Evolutionary conservation across 2,888 invertebrate species (phyloP).

Genomic region (Drosophila rubida): DNA sequence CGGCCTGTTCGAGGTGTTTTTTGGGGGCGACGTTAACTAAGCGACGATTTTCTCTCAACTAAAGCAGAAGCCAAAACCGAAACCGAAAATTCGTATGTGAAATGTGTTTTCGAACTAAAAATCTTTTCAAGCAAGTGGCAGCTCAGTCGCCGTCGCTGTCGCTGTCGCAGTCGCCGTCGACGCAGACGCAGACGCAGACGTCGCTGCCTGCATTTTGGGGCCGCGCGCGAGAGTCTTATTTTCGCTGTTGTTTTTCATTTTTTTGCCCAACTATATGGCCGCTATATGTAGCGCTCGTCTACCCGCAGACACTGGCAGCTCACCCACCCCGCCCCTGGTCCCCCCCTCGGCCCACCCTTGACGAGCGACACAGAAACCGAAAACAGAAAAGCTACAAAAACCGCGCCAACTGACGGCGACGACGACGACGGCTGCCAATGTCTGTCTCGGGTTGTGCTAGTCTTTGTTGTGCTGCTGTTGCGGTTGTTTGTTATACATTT

Average conservation of each 20-base stretch:
- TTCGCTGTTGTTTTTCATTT: constrained; percentile 6
- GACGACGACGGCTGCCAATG: constrained; percentile 63
- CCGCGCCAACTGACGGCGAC: constrained; percentile 31
- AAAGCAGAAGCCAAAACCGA: constrained; percentile 82
- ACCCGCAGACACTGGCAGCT: constrained; percentile 38
- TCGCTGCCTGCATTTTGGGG: constrained; percentile 63
- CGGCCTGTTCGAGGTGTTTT: constrained; percentile 45
- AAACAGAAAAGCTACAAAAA: constrained; percentile 35
- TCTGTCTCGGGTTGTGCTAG: constrained; percentile 50
- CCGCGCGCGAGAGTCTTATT: constrained; percentile 51
- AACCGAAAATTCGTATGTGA: constrained; percentile 67
- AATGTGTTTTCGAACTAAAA: constrained; percentile 65
- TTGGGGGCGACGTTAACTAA: constrained; percentile 84
- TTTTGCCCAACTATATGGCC: constrained; percentile 56
- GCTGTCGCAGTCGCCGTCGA: background rate
- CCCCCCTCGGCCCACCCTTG: background rate
- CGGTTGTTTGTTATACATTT: constrained; percentile 34
- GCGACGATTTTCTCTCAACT: constrained; percentile 85
- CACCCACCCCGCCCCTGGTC: constrained; percentile 4
- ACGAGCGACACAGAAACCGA: constrained; percentile 31
- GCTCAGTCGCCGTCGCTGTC: constrained; percentile 39
- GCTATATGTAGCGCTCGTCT: constrained; percentile 53
- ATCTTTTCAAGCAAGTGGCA: constrained; percentile 63
- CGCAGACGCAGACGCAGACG: constrained; percentile 16
- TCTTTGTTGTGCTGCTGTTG: constrained; percentile 28